phyloP scores from a whole-genome alignment of 2,113 vertebrate species.

The Trematomus loennbergii region DNA sequence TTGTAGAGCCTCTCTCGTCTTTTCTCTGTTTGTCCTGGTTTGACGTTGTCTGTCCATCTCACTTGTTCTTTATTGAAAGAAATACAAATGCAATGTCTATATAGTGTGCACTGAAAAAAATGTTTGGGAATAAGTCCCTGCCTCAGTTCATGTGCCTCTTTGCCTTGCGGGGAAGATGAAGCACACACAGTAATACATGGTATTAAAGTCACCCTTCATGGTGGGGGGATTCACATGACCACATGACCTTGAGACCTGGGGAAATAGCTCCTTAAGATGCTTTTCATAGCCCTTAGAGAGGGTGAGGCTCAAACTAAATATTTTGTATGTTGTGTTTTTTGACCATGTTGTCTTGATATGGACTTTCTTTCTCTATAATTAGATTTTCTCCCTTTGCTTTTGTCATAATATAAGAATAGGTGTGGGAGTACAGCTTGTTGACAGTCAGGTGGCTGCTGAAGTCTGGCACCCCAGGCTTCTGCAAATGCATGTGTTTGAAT shows the following conservation, averaged over 20 bases:
- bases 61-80: background rate
- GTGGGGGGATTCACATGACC: conserved; percentile 15
- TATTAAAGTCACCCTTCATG: background rate
- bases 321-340: background rate
- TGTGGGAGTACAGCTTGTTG: background rate
- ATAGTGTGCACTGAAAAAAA: background rate
- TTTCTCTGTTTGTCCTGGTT: conserved; percentile 8
- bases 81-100: background rate
- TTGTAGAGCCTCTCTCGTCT: conserved; percentile 22
- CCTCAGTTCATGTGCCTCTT: conserved; percentile 12
- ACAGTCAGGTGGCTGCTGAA: conserved; percentile 1
- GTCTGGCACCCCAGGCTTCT: conserved; percentile 37
- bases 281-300: background rate
- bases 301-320: background rate
- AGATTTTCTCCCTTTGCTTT: background rate
- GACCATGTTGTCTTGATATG: background rate
- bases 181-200: background rate
- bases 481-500: conserved; percentile 36
- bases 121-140: background rate
- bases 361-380: no score
- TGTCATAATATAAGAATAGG: background rate
- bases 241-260: conserved; percentile 11
- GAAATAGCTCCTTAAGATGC: background rate
- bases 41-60: conserved; percentile 14
- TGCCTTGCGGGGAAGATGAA: background rate